These are phyloP conservation scores for Actinostola sp. DNA, from an alignment of 92 coral and sea anemone genomes.

Conservation along the genomic window DNA sequence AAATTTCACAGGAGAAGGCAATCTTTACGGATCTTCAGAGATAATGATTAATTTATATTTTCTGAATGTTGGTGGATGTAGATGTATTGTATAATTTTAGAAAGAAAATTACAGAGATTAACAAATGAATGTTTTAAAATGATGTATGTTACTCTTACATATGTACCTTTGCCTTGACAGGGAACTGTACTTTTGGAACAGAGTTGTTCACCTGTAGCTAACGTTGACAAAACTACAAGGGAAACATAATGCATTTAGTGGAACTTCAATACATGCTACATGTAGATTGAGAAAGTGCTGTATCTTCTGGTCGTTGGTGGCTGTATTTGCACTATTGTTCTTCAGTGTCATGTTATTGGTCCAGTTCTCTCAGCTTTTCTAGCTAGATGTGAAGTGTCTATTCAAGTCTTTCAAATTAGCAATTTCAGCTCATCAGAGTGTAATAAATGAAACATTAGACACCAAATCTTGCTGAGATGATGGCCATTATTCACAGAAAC, in stretches of 20 bases:
- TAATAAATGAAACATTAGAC: background rate
- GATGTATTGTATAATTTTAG: too few relatives aligned
- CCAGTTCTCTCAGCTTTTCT: too few relatives aligned
- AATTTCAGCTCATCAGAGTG: background rate
- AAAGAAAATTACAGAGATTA: too few relatives aligned
- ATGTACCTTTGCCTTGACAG: slow-evolving; percentile 8
- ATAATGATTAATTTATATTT: too few relatives aligned
- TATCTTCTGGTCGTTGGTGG: background rate
- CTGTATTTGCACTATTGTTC: background rate
- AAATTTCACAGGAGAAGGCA: too few relatives aligned
- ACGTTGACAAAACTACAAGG: background rate
- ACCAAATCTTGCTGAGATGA: background rate
- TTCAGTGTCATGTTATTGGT: too few relatives aligned
- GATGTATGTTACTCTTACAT: too few relatives aligned
- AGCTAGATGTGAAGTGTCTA: background rate
- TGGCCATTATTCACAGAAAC: background rate
- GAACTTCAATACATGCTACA: too few relatives aligned
- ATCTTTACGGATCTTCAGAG: too few relatives aligned
- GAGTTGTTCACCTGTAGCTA: background rate
- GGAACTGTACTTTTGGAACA: slow-evolving; percentile 8
- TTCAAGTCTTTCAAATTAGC: background rate
- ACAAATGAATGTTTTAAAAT: too few relatives aligned
- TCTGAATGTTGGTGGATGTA: too few relatives aligned
- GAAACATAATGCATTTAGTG: background rate
- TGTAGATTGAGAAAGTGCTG: too few relatives aligned